Evolutionary conservation across 2,113 vertebrate genomes (phyloP).

Genomic region (Melanerpes aurifrons): DNA sequence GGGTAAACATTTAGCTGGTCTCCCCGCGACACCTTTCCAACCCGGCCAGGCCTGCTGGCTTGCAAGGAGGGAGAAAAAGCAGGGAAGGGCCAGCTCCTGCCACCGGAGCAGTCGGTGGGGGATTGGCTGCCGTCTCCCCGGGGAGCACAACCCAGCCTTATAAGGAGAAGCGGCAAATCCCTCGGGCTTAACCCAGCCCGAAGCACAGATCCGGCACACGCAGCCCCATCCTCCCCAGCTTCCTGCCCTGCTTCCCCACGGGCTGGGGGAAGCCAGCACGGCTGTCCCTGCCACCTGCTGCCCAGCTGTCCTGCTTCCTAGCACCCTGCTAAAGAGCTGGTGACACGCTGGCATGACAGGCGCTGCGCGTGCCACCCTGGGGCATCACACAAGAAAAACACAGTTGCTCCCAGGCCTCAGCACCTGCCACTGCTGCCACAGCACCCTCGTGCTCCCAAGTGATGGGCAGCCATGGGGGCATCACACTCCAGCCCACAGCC

Average conservation of each 20-base stretch:
- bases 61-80: background rate
- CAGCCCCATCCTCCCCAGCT: background rate
- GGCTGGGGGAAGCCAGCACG: background rate
- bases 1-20: conserved; percentile 25
- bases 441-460: accelerated
- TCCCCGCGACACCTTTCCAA: background rate
- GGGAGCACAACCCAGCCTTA: conserved; percentile 29
- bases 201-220: background rate
- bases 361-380: accelerated
- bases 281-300: background rate
- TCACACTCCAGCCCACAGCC: background rate
- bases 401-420: background rate
- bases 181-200: background rate
- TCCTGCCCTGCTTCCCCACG: accelerated
- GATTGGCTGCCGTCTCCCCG: background rate
- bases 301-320: background rate
- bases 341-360: conserved; percentile 19
- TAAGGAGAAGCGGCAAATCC: conserved; percentile 41
- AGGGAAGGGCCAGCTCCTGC: background rate
- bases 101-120: background rate
- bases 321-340: conserved; percentile 7
- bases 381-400: background rate
- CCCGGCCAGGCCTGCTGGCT: background rate
- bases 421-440: accelerated
- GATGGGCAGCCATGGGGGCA: accelerated